Evolutionary conservation across 2,888 invertebrate species (phyloP).

Genomic region (Beris morrisii): DNA sequence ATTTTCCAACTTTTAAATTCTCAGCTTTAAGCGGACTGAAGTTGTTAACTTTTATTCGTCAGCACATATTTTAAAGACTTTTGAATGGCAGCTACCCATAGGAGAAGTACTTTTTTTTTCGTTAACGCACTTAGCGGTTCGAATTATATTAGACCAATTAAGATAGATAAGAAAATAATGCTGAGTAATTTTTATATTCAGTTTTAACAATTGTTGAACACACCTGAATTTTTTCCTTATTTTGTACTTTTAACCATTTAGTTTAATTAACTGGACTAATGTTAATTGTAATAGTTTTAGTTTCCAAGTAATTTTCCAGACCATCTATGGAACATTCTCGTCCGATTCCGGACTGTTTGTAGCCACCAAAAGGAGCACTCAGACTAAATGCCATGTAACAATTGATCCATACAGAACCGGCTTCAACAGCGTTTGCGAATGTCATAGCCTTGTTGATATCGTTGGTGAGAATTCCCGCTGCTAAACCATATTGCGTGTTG

Average conservation of each 20-base stretch:
- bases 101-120: too few relatives aligned
- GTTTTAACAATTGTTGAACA: too few relatives aligned
- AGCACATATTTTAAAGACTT: too few relatives aligned
- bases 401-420: constrained; percentile 78
- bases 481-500: constrained; percentile 76
- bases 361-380: constrained; percentile 88
- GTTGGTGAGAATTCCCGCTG: constrained; percentile 80
- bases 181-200: too few relatives aligned
- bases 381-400: constrained; percentile 56
- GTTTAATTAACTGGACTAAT: constrained; percentile 16
- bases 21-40: too few relatives aligned
- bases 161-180: too few relatives aligned
- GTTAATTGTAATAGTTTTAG: constrained; percentile 71
- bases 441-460: constrained; percentile 75
- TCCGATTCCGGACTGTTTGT: constrained; percentile 83
- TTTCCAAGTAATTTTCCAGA: constrained; percentile 75
- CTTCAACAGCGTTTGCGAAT: constrained; percentile 72
- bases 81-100: too few relatives aligned
- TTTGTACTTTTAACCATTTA: not conserved
- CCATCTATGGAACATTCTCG: constrained; percentile 82
- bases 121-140: too few relatives aligned
- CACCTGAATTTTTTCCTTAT: too few relatives aligned
- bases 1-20: too few relatives aligned
- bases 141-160: too few relatives aligned
- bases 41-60: too few relatives aligned